phyloP scores from a whole-genome alignment of 1,140 invertebrate species.

The Lordiphosa clarofinis region DNA sequence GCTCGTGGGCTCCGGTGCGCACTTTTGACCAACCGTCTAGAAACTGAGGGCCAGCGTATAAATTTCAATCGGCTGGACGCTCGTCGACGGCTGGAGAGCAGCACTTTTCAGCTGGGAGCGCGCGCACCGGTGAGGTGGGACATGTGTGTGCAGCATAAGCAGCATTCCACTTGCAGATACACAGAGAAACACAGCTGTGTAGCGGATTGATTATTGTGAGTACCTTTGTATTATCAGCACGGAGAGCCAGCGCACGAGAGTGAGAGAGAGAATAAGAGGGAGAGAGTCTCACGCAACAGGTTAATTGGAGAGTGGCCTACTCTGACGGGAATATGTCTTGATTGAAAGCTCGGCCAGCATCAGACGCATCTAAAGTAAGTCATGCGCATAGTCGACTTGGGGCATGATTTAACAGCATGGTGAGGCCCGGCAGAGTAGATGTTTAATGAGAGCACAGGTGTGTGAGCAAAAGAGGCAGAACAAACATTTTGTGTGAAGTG shows the following conservation, averaged over 20 bases:
- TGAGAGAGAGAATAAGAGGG: background rate
- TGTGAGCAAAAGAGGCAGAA: too few species aligned
- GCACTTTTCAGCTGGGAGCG: conserved; percentile 7
- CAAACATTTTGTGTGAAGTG: too few species aligned
- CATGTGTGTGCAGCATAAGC: conserved; percentile 63
- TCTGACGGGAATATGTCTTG: conserved; percentile 6
- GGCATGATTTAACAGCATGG: too few species aligned
- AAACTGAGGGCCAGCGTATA: conserved; percentile 52
- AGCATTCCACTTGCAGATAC: conserved; percentile 40
- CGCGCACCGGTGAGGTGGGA: background rate
- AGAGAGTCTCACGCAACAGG: conserved; percentile 58
- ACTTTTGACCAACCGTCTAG: conserved; percentile 52
- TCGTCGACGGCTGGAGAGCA: conserved; percentile 24
- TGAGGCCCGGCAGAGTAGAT: too few species aligned
- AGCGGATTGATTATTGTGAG: conserved; percentile 41
- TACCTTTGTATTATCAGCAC: conserved; percentile 31
- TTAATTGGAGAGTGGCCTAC: conserved; percentile 46
- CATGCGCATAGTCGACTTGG: conserved; percentile 43
- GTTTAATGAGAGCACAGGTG: too few species aligned
- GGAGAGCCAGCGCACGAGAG: background rate
- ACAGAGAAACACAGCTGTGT: conserved; percentile 8
- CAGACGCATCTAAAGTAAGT: conserved; percentile 12
- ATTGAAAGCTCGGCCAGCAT: conserved; percentile 21
- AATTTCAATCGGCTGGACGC: conserved; percentile 54
- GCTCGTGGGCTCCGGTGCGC: conserved; percentile 32